Percentiles rank a stretch among this genome's conserved stretches.
These are phyloP conservation scores for Melanotaenia trifasciata DNA, from an alignment of 2,797 vertebrate species.

Conservation along the genomic window DNA sequence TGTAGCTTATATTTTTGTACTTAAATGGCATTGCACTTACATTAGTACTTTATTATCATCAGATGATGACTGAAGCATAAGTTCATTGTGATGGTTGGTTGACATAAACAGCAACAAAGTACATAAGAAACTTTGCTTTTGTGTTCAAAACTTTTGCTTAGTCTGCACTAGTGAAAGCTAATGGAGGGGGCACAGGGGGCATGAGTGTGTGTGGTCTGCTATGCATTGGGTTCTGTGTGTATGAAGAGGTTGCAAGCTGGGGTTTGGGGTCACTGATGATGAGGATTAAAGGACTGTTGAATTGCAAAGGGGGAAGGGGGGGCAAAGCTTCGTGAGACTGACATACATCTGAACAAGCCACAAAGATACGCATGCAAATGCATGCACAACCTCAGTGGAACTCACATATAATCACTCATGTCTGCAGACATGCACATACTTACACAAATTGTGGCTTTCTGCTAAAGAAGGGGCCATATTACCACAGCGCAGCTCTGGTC, in stretches of 20 bases:
- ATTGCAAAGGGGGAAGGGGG: slow-evolving; percentile 35
- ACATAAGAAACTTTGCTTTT: slow-evolving; percentile 52
- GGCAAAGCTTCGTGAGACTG: slow-evolving; percentile 72
- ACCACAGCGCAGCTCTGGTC: slow-evolving; percentile 62
- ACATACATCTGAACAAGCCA: slow-evolving; percentile 61
- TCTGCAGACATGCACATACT: slow-evolving; percentile 65
- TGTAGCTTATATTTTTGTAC: slow-evolving; percentile 44
- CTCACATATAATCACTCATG: slow-evolving; percentile 72
- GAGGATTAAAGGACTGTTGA: slow-evolving; percentile 80
- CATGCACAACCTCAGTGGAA: slow-evolving; percentile 58
- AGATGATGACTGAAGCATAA: slow-evolving; percentile 39
- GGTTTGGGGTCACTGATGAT: slow-evolving; percentile 77
- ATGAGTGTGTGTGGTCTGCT: slow-evolving; percentile 70
- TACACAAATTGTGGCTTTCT: slow-evolving; percentile 67
- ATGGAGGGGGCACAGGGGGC: slow-evolving; percentile 55
- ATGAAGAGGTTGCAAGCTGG: slow-evolving; percentile 57
- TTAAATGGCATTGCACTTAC: slow-evolving; percentile 31
- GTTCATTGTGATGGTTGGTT: slow-evolving; percentile 66
- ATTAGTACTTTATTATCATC: slow-evolving; percentile 59
- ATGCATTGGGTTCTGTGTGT: slow-evolving; percentile 55
- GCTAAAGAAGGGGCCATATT: slow-evolving; percentile 59
- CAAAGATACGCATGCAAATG: slow-evolving; percentile 60
- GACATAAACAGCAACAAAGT: slow-evolving; percentile 63
- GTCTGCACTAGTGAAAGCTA: slow-evolving; percentile 60
- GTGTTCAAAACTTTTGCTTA: slow-evolving; percentile 48